Evolutionary conservation across 2,797 vertebrate genomes (phyloP), one percentile per base, ranked within the genome.

Genomic region (Hephaestus fuliginosus): DNA sequence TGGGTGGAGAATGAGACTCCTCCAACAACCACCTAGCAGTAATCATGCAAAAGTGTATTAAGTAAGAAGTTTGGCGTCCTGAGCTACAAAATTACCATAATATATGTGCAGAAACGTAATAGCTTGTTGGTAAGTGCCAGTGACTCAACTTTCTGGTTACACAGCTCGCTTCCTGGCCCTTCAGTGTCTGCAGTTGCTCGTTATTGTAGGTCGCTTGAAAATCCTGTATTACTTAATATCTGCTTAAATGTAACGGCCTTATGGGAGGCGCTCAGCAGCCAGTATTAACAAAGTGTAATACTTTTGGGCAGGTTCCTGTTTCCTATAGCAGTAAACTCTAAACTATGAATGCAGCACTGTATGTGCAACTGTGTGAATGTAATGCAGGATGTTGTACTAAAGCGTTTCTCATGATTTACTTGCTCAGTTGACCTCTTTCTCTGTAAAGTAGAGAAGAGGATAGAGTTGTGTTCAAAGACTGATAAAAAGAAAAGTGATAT

Each of bases 51-150:
- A 64, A 17, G 22, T 65, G 51, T 11, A 25, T 71, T 64, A 44
- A 81, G 62, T 61, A 22, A 72, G 41, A 25, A 30, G 20, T 68
- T 68, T 63, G 25, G 22, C 4, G 2, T 5, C 6, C 25, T 44
- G 1, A 25, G 65, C 17, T 61, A 6, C 18, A 53, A 63, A 7
- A 61, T 66, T n/a, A 43, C n/a, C 33, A 7, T 67, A 57, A 73
- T 58, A 30, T 14, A 7, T 63, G 12, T 43, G 69, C 46, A 58
- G 55, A 11, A 20, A 43, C 43, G 18, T 53, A 25, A 60, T n/a
- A 20, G 60, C 28, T 73, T 7, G 22, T 82, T 88, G 66, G 56
- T 81, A 56, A 83, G 49, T 67, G 5, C 11, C 41, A 64, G 13
- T 80, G 71, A 81, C 52, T 80, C 48, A 82, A 51, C 33, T 65